These are phyloP conservation scores for Cephus pulcher DNA, from an alignment of 2,888 invertebrate species.

Conservation along the genomic window DNA sequence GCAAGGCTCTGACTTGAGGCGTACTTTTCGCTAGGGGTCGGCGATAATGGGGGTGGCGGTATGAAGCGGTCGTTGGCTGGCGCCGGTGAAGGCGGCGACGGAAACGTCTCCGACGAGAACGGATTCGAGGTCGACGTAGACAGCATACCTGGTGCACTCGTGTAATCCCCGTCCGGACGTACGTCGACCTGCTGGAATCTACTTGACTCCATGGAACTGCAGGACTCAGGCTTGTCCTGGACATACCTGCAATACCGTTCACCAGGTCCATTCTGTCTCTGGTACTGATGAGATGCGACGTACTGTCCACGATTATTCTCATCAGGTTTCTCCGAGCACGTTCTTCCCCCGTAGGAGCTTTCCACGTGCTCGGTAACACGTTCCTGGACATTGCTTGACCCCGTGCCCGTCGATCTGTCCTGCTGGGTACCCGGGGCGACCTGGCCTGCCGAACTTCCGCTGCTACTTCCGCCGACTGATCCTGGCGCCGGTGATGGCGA, in stretches of 20 bases:
- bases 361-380: neutral
- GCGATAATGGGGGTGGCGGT: constrained; percentile 75
- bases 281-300: neutral
- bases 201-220: neutral
- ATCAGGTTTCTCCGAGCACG: neutral
- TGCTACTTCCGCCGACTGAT: constrained; percentile 61
- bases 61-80: constrained; percentile 71
- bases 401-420: neutral
- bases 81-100: constrained; percentile 71
- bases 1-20: constrained; percentile 59
- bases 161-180: constrained; percentile 6
- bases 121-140: constrained; percentile 20
- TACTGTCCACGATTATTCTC: neutral
- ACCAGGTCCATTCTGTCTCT: neutral
- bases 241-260: neutral
- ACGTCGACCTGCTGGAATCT: neutral
- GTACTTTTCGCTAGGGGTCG: constrained; percentile 67
- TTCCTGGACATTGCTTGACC: neutral
- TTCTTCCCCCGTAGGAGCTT: neutral
- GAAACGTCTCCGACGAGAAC: constrained; percentile 70
- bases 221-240: neutral
- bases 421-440: constrained; percentile 64
- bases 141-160: constrained; percentile 20
- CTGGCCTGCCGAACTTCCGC: constrained; percentile 47
- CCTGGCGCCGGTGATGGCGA: constrained; percentile 6